Evolutionary conservation across 1,140 invertebrate species (phyloP).

Genomic region (Drosophila rufa): DNA sequence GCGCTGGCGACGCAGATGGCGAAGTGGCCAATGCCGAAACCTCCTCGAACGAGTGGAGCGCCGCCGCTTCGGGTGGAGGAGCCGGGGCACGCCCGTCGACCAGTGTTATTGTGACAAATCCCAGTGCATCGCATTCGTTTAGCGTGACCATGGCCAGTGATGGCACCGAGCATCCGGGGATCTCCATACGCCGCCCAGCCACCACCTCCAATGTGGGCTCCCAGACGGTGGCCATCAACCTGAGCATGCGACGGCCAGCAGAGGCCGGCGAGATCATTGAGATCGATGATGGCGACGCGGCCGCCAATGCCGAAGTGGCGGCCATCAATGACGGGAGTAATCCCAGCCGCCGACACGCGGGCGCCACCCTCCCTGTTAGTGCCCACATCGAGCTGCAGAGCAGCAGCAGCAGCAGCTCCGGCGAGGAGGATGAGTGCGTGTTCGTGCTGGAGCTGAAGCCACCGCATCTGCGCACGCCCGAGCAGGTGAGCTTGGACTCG

Average conservation of each 20-base stretch:
- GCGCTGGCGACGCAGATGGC: not conserved
- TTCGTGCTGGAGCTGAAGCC: constrained; percentile 86
- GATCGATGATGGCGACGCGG: constrained; percentile 72
- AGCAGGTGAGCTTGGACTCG: constrained; percentile 86
- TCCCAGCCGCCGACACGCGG: constrained; percentile 54
- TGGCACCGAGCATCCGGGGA: constrained; percentile 70
- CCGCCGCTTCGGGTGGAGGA: constrained; percentile 3
- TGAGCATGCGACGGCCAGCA: constrained; percentile 69
- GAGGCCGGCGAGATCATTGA: constrained; percentile 60
- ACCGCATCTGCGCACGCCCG: constrained; percentile 87
- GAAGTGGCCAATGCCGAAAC: constrained; percentile 33
- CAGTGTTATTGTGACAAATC: constrained; percentile 76
- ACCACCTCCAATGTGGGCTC: constrained; percentile 71
- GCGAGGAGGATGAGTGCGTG: constrained; percentile 75
- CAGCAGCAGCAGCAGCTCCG: constrained; percentile 65
- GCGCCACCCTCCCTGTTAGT: constrained; percentile 63
- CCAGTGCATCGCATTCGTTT: constrained; percentile 72
- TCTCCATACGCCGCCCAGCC: constrained; percentile 60
- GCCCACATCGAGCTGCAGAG: constrained; percentile 76
- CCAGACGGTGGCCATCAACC: constrained; percentile 72
- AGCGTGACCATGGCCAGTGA: constrained; percentile 72
- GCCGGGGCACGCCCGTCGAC: constrained; percentile 51
- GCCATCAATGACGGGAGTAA: constrained; percentile 67
- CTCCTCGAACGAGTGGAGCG: constrained; percentile 33
- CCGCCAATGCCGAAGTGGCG: constrained; percentile 72